These are phyloP conservation scores for Redunca redunca DNA, from an alignment of 2,113 vertebrate species.

Conservation along the genomic window DNA sequence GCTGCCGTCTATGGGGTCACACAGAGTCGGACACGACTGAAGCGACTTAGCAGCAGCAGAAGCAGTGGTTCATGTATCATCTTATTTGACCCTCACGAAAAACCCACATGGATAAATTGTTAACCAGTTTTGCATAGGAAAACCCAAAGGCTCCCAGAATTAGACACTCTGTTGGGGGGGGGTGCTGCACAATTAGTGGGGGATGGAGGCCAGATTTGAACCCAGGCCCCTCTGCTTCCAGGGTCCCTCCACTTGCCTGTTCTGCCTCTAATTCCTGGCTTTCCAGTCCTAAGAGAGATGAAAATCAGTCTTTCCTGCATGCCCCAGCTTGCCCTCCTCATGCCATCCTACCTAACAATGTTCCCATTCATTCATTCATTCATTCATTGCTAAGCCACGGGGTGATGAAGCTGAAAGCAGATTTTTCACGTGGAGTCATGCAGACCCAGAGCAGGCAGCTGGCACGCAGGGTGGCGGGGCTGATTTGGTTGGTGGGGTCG, in stretches of 20 bases:
- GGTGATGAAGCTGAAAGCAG: background rate
- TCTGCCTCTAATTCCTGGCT: background rate
- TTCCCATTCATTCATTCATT: background rate
- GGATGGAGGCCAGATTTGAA: background rate
- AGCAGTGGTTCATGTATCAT: too few relatives aligned
- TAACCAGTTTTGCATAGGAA: background rate
- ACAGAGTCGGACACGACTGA: too few relatives aligned
- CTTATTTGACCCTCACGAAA: background rate
- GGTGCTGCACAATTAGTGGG: background rate
- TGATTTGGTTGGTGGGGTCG: background rate
- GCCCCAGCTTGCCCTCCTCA: background rate
- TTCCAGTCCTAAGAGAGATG: fast-evolving
- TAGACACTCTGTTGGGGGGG: too few relatives aligned
- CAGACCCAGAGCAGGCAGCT: background rate
- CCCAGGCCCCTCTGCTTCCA: background rate
- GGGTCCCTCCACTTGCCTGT: too few relatives aligned
- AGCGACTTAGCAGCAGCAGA: too few relatives aligned
- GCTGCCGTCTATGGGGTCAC: too few relatives aligned
- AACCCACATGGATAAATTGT: fast-evolving
- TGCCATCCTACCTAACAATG: fast-evolving
- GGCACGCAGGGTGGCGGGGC: background rate
- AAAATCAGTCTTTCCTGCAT: fast-evolving
- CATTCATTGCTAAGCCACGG: background rate
- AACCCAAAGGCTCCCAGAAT: background rate
- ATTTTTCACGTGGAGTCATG: background rate